Evolutionary conservation across 2,797 vertebrate species (phyloP), one percentile per base, ranked within the genome.

Genomic region (Pangasius mekongensis): DNA sequence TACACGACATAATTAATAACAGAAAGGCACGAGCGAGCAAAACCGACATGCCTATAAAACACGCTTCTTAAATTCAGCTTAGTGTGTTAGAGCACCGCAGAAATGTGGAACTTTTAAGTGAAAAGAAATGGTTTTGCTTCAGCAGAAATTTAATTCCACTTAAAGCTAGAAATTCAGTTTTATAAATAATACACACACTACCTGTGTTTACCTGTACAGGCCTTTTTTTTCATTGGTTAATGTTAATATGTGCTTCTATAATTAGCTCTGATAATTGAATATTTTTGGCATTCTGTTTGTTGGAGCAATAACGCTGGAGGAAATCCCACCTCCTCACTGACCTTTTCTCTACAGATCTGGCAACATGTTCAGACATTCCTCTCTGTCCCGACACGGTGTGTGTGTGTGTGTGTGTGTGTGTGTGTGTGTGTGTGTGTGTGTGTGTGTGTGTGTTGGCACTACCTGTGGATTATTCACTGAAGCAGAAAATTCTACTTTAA

Each of bases 311-410:
- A 39, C 5, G 6, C 56, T 43, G 78, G 20, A 27, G 56, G 78
- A 62, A 82, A 27, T 39, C 56, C 78, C 9, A 0, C 54, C 56
- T 43, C 33, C 10, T 80, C 77, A 11, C 52, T 36, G 18, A 80
- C 30, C 30, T 80, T 58, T 80, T 62, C 78, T 43, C 18, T 81
- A 81, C 30, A 81, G 77, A 81, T 81, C 54, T 81, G 77, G 77
- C 77, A 81, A 58, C 54, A 9, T 13, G 30, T 58, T 58, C 52
- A 81, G 77, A 58, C 78, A 82, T 82, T 62, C 56, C 78, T 27
- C 33, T 82, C 78, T 82, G 78, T 82, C 78, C 62, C 56, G 33
- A 81, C 52, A 80, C 3, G 0, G 76, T 33, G 73, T 49, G 43
- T 49, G 43, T 47, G 71, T 14, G 71, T 43, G 39, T 24, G 39